Percentiles rank a stretch among this genome's conserved stretches.
These are phyloP conservation scores for Laodelphax striatellus DNA, from an alignment of 1,140 invertebrate species.

Conservation along the genomic window DNA sequence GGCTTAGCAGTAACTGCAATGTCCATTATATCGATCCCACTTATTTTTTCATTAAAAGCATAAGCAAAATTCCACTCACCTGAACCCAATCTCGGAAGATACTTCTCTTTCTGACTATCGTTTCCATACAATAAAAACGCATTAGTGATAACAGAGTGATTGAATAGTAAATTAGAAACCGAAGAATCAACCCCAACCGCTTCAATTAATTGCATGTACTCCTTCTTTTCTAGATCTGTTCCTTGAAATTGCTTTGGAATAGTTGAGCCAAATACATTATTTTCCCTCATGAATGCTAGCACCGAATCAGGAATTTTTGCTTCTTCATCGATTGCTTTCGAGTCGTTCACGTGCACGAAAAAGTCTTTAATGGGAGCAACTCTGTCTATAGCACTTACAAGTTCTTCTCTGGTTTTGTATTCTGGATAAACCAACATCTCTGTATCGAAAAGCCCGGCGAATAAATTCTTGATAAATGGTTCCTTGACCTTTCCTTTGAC, in stretches of 20 bases:
- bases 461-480: slow-evolving; percentile 29
- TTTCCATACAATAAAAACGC: slow-evolving; percentile 6
- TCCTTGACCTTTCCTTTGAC: neutral
- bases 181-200: neutral
- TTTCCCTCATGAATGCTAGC: neutral
- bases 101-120: slow-evolving; percentile 14
- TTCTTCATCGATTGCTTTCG: neutral
- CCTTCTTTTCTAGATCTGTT: neutral
- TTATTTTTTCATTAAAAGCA: slow-evolving; percentile 11
- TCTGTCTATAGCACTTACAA: slow-evolving; percentile 36
- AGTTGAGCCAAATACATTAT: neutral
- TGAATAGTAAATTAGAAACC: neutral
- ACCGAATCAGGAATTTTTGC: slow-evolving; percentile 7
- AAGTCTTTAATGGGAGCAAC: neutral
- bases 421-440: slow-evolving; percentile 34
- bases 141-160: neutral
- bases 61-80: slow-evolving; percentile 7
- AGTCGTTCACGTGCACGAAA: neutral
- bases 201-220: neutral
- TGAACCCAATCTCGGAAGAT: slow-evolving; percentile 8
- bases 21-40: slow-evolving; percentile 9
- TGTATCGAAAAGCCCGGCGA: slow-evolving; percentile 26
- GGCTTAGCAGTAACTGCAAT: slow-evolving; percentile 1
- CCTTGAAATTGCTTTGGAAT: slow-evolving; percentile 4
- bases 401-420: slow-evolving; percentile 38